Base-by-base conservation (phyloP, 2,797 vertebrate genomes). In the Notoglanidium macrostoma region DNA sequence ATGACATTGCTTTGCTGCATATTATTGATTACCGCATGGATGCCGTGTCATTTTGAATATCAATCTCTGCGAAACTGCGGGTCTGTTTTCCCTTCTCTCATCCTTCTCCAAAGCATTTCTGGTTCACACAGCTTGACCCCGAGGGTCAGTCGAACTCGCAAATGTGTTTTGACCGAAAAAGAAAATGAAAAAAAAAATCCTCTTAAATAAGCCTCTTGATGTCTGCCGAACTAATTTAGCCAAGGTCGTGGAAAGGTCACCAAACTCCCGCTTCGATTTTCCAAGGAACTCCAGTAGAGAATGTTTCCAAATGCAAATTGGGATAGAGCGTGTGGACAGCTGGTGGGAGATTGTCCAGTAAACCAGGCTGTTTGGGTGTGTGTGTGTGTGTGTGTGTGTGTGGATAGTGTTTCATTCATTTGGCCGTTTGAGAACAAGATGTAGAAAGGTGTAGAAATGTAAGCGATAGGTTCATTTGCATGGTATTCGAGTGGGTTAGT, bases 11-110 rank as follows among this genome's bases (percentile, higher is more conserved):
- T 78, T 84, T 79, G 86, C 87, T 51, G 80, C 87, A 78, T 84
- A 63, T 84, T 91, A 92, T 90, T 83, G 90, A 90, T 92, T 90
- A 89, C 67, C 86, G 85, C 83, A 46, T 86, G 40, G 46, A 44
- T 29, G 57, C 35, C 55, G 67, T 63, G 87, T 82, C 85, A 61
- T 78, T 84, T 89, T 77, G 35, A n/a, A 85, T 86, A 86, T 90
- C 83, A 85, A 85, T 87, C 79, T 85, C 85, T 65, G 77, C 10
- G n/a, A 54, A 68, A 23, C 44, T 21, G 26, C n/a, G 17, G 26
- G 3, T 84, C 84, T 6, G 11, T 40, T 85, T 54, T 40, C 59
- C 59, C 65, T 84, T 12, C 51, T 70, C 32, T 49, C 14, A 9
- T 80, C 32, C 26, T 86, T 83, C 74, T 67, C 59, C 81, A 65